Evolutionary conservation across 2,888 invertebrate species (phyloP).

Genomic region (Pristionchus japonicus): DNA sequence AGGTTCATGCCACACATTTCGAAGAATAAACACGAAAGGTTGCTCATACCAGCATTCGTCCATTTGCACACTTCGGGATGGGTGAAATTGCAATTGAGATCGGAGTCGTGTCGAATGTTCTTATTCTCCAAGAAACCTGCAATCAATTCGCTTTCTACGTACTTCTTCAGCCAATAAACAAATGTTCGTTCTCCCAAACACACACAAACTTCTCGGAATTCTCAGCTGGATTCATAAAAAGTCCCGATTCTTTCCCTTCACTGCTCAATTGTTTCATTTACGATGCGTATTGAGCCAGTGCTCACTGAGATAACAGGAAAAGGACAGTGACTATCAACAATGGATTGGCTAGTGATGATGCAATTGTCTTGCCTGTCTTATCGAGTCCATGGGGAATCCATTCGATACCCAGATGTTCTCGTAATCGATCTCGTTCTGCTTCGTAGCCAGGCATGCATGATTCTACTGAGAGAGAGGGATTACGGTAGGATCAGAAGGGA

Average conservation of each 20-base stretch:
- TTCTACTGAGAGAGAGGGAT: conserved; percentile 47
- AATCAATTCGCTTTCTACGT: background rate
- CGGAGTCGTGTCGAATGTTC: conserved; percentile 65
- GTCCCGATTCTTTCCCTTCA: conserved; percentile 1
- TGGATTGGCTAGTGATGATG: conserved; percentile 2
- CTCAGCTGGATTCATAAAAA: conserved; percentile 43
- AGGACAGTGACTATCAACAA: background rate
- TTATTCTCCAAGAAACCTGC: conserved; percentile 47
- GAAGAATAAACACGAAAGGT: too few relatives aligned
- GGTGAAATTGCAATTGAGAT: conserved; percentile 71
- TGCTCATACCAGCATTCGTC: conserved; percentile 62
- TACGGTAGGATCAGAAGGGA: background rate
- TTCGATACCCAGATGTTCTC: conserved; percentile 73
- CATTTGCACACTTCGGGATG: conserved; percentile 67
- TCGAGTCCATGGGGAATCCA: conserved; percentile 71
- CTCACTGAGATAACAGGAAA: conserved; percentile 26
- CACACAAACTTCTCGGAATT: conserved; percentile 5
- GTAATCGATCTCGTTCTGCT: conserved; percentile 69
- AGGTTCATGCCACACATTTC: too few relatives aligned
- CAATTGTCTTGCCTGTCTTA: conserved; percentile 52
- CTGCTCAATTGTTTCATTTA: conserved; percentile 35
- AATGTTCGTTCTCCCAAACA: background rate
- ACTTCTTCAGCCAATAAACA: background rate
- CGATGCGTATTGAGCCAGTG: conserved; percentile 29
- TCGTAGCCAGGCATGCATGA: conserved; percentile 73